Percentiles rank a stretch among this genome's conserved stretches.
These are phyloP conservation scores for Auanema freiburgensis DNA, from an alignment of 2,888 invertebrate species.

Conservation along the genomic window DNA sequence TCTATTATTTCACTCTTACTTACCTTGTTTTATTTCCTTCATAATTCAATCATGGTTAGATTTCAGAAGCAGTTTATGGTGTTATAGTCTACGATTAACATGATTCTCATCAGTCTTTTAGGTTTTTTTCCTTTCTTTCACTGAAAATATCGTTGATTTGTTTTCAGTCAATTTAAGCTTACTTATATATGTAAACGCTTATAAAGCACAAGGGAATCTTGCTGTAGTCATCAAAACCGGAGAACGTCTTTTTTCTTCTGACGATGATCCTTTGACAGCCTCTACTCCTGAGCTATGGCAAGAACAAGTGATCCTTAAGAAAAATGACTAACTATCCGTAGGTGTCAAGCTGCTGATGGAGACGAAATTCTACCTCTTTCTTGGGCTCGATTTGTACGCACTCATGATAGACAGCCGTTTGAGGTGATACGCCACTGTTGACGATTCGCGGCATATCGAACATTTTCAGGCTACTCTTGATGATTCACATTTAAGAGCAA, in stretches of 20 bases:
- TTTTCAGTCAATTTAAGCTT: too few species aligned
- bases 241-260: slow-evolving; percentile 16
- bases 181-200: neutral
- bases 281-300: slow-evolving; percentile 13
- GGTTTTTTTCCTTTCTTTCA: too few species aligned
- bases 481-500: slow-evolving; percentile 32
- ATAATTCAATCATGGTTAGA: too few species aligned
- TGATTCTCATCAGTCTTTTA: too few species aligned
- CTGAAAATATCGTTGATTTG: too few species aligned
- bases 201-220: slow-evolving; percentile 17
- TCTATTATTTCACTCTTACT: too few species aligned
- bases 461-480: slow-evolving; percentile 27
- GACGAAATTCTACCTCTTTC: slow-evolving; percentile 10
- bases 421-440: slow-evolving; percentile 2
- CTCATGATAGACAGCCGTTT: slow-evolving; percentile 26
- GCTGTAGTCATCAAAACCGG: slow-evolving; percentile 14
- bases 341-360: slow-evolving; percentile 50
- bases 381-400: slow-evolving; percentile 34
- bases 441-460: neutral
- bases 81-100: too few species aligned
- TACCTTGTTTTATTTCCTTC: too few species aligned
- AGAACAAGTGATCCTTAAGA: neutral
- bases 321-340: slow-evolving; percentile 17
- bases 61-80: too few species aligned
- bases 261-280: slow-evolving; percentile 8